Evolutionary conservation across 2,888 invertebrate genomes (phyloP).

Genomic region (Crocallis elinguaria): DNA sequence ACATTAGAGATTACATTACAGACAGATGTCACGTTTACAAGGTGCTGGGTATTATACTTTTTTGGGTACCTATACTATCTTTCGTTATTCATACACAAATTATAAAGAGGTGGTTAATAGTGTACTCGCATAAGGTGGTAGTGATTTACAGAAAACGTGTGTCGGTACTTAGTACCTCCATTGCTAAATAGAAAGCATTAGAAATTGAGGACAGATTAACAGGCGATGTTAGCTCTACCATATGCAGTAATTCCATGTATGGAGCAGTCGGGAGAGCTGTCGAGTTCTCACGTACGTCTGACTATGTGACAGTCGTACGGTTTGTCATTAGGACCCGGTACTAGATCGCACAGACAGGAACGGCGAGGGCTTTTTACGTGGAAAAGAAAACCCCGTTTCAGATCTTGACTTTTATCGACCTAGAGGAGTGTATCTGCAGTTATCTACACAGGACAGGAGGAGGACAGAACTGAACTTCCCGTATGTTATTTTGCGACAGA

Average conservation of each 20-base stretch:
- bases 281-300: conserved; percentile 66
- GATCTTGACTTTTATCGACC: neutral
- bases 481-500: no score
- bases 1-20: no score
- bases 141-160: conserved; percentile 19
- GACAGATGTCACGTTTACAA: no score
- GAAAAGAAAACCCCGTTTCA: conserved; percentile 15
- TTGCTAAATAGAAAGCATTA: conserved; percentile 60
- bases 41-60: no score
- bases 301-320: conserved; percentile 39
- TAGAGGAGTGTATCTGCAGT: neutral
- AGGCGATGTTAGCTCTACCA: conserved; percentile 55
- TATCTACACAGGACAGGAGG: no score
- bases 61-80: no score
- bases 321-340: conserved; percentile 46
- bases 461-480: no score
- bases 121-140: conserved; percentile 1
- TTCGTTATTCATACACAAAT: conserved; percentile 16
- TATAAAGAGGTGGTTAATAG: conserved; percentile 9
- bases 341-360: conserved; percentile 32
- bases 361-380: conserved; percentile 18
- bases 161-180: conserved; percentile 22
- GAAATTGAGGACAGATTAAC: conserved; percentile 59
- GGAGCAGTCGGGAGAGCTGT: conserved; percentile 53
- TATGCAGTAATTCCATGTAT: conserved; percentile 62